Base-by-base conservation (phyloP, 2,113 vertebrate genomes). In the Menidia beryllina region DNA sequence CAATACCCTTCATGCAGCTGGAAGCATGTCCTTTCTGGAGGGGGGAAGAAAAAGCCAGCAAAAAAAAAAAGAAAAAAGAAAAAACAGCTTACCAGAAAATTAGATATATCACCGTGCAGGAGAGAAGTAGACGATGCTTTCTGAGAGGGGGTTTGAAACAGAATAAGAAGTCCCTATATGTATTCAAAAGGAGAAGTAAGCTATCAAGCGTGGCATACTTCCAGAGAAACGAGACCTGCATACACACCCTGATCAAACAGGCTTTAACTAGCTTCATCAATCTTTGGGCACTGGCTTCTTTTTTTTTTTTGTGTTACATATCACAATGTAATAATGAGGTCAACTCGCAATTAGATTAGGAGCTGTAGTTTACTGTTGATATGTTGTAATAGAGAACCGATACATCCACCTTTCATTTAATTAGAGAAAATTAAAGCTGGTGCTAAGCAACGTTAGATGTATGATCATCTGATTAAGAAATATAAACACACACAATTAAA, bases 1-100 rank as follows among this genome's bases (percentile, higher is more conserved):
- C 7, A 6, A 47, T 81, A 77, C 62, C 79, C 69, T 88, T 88
- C 72, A 86, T 73, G 75, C 79, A 5, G 41, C 45, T 21, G 60
- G 60, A 77, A 81, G 63, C 56, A 51, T n/a, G 71, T 78, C 83
- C 76, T 86, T 88, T 79, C 55, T 66, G 49, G 54, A 1, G 0
- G 63, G 62, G 68, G 53, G 30, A 49, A 66, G 53, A 73, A 63
- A 17, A 25, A 57, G 24, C 57, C 48, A 60, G 56, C 4, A 1
- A 36, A 65, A 43, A 49, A 63, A 66, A n/a, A n/a, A n/a, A n/a
- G n/a, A n/a, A n/a, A n/a, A n/a, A n/a, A n/a, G n/a, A n/a, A n/a
- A n/a, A n/a, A n/a, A n/a, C n/a, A 24, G 36, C 45, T 26, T 68
- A 71, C 30, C 26, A 69, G 41, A 25, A 68, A 60, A 36, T 52